Evolutionary conservation across 2,113 vertebrate species (phyloP).

Genomic region (Balaenoptera acutorostrata): DNA sequence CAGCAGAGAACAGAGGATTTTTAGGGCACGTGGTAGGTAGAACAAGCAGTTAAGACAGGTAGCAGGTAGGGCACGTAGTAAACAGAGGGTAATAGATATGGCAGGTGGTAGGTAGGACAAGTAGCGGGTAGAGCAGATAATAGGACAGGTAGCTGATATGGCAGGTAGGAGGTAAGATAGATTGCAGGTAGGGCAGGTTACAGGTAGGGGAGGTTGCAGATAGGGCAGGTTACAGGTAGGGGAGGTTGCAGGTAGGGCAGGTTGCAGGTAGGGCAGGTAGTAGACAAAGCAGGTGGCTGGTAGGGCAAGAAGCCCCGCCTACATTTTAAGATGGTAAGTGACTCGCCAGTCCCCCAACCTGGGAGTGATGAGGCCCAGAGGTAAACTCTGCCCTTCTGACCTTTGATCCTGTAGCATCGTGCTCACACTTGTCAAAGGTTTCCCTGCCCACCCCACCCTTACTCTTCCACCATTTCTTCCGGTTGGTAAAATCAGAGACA

Average conservation of each 20-base stretch:
- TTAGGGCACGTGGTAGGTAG: not conserved
- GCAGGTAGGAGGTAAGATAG: not conserved
- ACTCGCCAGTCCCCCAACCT: not conserved
- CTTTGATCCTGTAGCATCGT: rapidly evolving
- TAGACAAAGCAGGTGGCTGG: not conserved
- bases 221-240: no score
- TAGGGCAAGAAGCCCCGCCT: not conserved
- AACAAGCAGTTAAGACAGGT: not conserved
- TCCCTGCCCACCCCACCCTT: not conserved
- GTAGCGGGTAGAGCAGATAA: not conserved
- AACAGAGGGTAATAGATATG: not conserved
- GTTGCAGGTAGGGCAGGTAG: not conserved
- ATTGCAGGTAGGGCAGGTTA: not conserved
- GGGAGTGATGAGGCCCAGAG: not conserved
- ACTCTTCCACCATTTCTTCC: not conserved
- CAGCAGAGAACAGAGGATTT: not conserved
- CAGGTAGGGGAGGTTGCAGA: no score
- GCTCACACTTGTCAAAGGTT: not conserved
- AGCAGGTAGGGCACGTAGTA: not conserved
- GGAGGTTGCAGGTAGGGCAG: no score
- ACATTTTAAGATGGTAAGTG: not conserved
- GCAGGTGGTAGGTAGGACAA: no score
- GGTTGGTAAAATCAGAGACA: not conserved
- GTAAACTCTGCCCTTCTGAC: not conserved
- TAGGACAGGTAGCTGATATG: not conserved